Evolutionary conservation across 2,797 vertebrate species (phyloP), one percentile per base, ranked within the genome.

Genomic region (Anguilla pacifica): DNA sequence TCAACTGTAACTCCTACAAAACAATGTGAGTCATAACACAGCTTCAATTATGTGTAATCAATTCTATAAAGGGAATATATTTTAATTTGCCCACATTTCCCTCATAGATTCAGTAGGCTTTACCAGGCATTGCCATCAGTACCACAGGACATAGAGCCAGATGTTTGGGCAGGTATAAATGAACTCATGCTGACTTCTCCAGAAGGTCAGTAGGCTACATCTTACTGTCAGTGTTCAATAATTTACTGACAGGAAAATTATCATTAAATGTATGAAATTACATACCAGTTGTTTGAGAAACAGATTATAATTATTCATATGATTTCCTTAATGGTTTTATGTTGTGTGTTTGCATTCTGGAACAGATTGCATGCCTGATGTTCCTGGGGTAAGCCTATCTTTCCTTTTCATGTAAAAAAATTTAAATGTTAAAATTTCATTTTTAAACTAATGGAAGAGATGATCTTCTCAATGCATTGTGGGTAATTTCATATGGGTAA

Each of bases 311-410:
- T 28, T 28, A 70, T 70, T 31, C 70, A 74, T 74, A 28, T 74
- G 70, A 74, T 74, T 74, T 74, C 13, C n/a, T 74, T 74, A 22
- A 67, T 67, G 70, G 10, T 15, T 72, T 17, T 59, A 57, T 51
- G 19, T 9, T 17, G 3, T 84, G 61, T 1, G 72, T 64, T 88
- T 84, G 87, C 28, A 3, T 2, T 91, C 87, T 89, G 9, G 0
- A 6, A 89, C 92, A 95, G 95, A 89, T 17, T 95, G 95, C 77
- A 22, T 95, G 7, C 90, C 91, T 0, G 15, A 17, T 0, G 91
- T 93, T 83, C 17, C 93, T n/a, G 85, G 0, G 88, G 95, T 95
- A 83, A 94, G 94, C 35, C 49, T 3, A 61, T 61, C 2, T 2
- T 17, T 61, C 1, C 19, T 17, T 61, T 22, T 61, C 13, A 61